phyloP scores from a whole-genome alignment of 2,113 vertebrate genomes.

The Leiothrix lutea region DNA sequence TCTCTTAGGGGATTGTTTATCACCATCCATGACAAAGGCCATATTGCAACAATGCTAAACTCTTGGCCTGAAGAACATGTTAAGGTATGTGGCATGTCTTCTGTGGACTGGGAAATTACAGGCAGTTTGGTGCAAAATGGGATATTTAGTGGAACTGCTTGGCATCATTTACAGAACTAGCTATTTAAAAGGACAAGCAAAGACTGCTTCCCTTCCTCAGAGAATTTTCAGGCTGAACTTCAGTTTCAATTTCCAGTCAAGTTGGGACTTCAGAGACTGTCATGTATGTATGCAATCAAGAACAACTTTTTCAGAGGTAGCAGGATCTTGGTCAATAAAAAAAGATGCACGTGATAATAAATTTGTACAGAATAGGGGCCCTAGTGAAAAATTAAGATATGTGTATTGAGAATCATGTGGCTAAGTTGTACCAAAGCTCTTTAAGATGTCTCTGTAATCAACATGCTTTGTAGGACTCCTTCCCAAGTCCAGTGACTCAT shows the following conservation, averaged over 20 bases:
- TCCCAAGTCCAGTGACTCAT: not conserved
- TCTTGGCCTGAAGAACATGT: slow-evolving; percentile 96
- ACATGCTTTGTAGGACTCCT: not conserved
- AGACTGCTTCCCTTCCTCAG: not conserved
- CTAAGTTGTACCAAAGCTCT: not conserved
- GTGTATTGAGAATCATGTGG: not conserved
- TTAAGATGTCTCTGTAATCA: not conserved
- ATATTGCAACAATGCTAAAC: slow-evolving; percentile 93
- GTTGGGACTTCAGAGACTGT: not conserved
- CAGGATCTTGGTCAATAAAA: not conserved
- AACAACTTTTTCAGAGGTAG: not conserved
- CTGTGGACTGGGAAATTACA: not conserved
- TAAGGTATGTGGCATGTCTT: slow-evolving; percentile 78
- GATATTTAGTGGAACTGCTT: not conserved
- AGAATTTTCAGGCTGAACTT: not conserved
- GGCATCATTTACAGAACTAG: not conserved
- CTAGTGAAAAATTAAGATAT: not conserved
- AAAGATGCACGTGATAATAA: not conserved
- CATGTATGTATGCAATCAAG: not conserved
- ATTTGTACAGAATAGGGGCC: not conserved
- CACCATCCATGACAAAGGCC: slow-evolving; percentile 95
- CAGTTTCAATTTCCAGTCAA: not conserved
- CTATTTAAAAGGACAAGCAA: not conserved
- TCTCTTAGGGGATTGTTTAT: slow-evolving; percentile 87
- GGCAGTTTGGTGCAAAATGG: not conserved